Evolutionary conservation across 2,797 vertebrate species (phyloP).

Genomic region (Novumbra hubbsi): DNA sequence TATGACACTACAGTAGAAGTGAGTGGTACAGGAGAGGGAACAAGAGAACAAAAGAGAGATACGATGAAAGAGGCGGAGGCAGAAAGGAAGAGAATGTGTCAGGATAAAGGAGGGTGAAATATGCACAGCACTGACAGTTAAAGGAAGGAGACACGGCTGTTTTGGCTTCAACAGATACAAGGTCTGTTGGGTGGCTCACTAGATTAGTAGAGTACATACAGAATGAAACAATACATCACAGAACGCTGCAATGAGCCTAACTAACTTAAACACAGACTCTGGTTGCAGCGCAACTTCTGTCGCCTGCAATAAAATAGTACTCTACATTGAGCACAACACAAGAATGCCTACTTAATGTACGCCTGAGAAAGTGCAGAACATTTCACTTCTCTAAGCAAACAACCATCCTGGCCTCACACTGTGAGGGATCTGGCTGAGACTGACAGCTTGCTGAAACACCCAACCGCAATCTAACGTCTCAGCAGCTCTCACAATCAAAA

Average conservation of each 20-base stretch:
- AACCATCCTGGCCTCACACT: not conserved
- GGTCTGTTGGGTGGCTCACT: slow-evolving; percentile 5
- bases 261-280: not conserved
- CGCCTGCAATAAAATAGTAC: not conserved
- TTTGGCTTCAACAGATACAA: not conserved
- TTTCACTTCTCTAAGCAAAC: not conserved
- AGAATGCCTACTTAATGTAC: not conserved
- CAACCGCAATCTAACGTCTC: slow-evolving; percentile 12
- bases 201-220: not conserved
- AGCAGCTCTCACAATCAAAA: slow-evolving; percentile 5
- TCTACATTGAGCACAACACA: not conserved
- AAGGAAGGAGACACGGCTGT: not conserved
- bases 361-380: not conserved
- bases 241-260: not conserved
- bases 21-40: not conserved
- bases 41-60: not conserved
- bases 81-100: not conserved
- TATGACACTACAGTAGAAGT: not conserved
- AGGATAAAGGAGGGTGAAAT: not conserved
- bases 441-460: slow-evolving; percentile 12
- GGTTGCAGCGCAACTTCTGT: not conserved
- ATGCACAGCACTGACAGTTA: not conserved
- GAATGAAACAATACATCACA: not conserved
- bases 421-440: not conserved
- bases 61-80: not conserved